Evolutionary conservation across 2,888 invertebrate genomes (phyloP).

Genomic region (Synergus umbraculus): DNA sequence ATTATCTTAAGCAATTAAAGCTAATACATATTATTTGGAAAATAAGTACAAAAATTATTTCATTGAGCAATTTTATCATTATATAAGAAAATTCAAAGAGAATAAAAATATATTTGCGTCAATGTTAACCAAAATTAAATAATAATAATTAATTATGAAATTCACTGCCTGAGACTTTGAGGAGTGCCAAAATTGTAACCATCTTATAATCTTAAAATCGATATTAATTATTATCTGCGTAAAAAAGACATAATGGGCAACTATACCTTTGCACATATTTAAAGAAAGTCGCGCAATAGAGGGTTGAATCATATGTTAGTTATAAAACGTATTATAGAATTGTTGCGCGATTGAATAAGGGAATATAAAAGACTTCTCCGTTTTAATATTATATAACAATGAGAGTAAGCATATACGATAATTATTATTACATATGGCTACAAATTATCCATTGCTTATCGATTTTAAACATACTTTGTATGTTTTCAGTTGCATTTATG

Average conservation of each 20-base stretch:
- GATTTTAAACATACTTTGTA: slow-evolving; percentile 61
- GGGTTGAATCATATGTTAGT: background rate
- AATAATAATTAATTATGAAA: background rate
- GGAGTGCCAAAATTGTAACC: slow-evolving; percentile 6
- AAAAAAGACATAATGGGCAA: background rate
- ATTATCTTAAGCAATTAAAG: background rate
- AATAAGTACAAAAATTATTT: background rate
- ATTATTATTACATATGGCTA: background rate
- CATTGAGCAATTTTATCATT: background rate
- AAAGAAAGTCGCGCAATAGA: background rate
- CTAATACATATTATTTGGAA: background rate
- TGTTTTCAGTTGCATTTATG: slow-evolving; percentile 70
- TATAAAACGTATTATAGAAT: background rate
- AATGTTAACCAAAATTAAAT: background rate
- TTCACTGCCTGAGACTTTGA: background rate
- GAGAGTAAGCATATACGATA: slow-evolving; percentile 36
- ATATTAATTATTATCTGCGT: background rate
- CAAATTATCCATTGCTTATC: slow-evolving; percentile 51
- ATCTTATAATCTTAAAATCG: background rate
- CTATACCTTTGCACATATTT: background rate
- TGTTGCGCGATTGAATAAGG: slow-evolving; percentile 3
- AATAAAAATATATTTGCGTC: background rate
- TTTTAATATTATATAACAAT: slow-evolving; percentile 11
- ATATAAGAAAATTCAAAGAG: background rate
- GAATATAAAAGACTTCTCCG: slow-evolving; percentile 2